A percentile compares a stretch with the other conserved stretches of the same genome.
phyloP scores from a whole-genome alignment of 2,113 vertebrate species.

The Odontesthes bonariensis region DNA sequence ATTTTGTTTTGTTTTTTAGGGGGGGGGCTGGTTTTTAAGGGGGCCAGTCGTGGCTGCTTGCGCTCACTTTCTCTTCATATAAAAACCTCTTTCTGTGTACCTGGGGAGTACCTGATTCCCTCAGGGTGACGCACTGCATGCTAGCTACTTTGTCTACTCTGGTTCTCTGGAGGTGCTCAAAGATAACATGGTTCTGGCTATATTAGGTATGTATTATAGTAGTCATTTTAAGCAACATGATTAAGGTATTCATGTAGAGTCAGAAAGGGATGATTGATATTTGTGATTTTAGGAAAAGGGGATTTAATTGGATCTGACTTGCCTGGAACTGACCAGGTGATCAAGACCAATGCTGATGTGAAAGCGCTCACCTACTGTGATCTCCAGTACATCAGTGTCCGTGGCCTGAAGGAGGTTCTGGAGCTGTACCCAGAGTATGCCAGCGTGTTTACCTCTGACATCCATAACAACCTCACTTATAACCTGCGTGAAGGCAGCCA shows the following conservation, averaged over 20 bases:
- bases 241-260: not conserved
- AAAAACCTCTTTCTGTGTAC: constrained; percentile 95
- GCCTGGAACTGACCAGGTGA: constrained; percentile 86
- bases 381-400: constrained; percentile 91
- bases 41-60: constrained; percentile 93
- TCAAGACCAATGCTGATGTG: constrained; percentile 94
- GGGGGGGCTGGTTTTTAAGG: constrained; percentile 91
- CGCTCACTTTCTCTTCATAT: constrained; percentile 96
- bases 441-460: constrained; percentile 87
- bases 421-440: constrained; percentile 93
- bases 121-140: constrained; percentile 93
- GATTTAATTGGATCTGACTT: constrained; percentile 95
- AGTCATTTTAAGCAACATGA: not conserved
- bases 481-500: constrained; percentile 94
- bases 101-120: constrained; percentile 95
- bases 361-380: constrained; percentile 97
- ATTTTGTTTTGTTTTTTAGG: too few species aligned
- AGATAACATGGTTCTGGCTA: constrained; percentile 92
- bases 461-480: constrained; percentile 96
- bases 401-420: constrained; percentile 91
- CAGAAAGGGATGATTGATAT: not conserved
- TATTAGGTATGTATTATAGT: constrained; percentile 88
- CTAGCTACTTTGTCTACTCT: constrained; percentile 95
- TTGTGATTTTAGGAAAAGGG: constrained; percentile 88
- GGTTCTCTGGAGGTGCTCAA: constrained; percentile 96